Conservation (phyloP, 2,797 vertebrate species). For the Betta splendens region DNA sequence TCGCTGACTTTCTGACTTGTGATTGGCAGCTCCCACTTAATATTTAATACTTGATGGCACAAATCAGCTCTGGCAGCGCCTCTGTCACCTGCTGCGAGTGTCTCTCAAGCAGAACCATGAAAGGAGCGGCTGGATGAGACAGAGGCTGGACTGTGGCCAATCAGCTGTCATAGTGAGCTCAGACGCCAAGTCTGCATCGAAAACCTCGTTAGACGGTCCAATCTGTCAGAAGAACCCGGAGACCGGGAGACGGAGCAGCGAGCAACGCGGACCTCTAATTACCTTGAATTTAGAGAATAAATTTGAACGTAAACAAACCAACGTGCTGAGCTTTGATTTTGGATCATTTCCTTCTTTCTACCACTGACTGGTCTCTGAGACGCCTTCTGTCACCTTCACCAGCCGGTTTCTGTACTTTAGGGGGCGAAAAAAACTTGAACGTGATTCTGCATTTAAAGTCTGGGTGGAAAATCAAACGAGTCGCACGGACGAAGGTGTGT, state of each 20-base stretch:
- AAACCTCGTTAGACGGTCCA: slow-evolving; percentile 35
- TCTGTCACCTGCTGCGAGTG: slow-evolving; percentile 38
- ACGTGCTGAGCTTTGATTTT: slow-evolving; percentile 1
- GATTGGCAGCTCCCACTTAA: slow-evolving; percentile 22
- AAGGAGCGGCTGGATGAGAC: slow-evolving; percentile 39
- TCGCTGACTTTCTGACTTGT: slow-evolving; percentile 8
- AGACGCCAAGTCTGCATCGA: slow-evolving; percentile 1
- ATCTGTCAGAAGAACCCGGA: slow-evolving; percentile 29
- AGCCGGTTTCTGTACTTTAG: slow-evolving; percentile 17
- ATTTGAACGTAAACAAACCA: neutral
- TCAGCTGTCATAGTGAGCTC: slow-evolving; percentile 42
- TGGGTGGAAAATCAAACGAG: slow-evolving; percentile 31
- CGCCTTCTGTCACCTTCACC: slow-evolving; percentile 10
- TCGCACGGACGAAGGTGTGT: slow-evolving; percentile 33
- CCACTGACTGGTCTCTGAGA: neutral
- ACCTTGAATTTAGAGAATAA: slow-evolving; percentile 2
- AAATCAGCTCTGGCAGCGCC: slow-evolving; percentile 27
- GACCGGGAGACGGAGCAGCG: slow-evolving; percentile 3
- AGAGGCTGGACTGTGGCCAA: slow-evolving; percentile 46
- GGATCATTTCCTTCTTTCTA: neutral
- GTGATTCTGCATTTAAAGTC: slow-evolving; percentile 38
- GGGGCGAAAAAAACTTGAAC: slow-evolving; percentile 1
- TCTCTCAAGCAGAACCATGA: slow-evolving; percentile 37
- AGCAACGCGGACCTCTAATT: neutral
- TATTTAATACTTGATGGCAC: slow-evolving; percentile 34